Evolutionary conservation across 1,140 invertebrate genomes (phyloP), one percentile per base, ranked within the genome.

Genomic region (Anastrepha obliqua): DNA sequence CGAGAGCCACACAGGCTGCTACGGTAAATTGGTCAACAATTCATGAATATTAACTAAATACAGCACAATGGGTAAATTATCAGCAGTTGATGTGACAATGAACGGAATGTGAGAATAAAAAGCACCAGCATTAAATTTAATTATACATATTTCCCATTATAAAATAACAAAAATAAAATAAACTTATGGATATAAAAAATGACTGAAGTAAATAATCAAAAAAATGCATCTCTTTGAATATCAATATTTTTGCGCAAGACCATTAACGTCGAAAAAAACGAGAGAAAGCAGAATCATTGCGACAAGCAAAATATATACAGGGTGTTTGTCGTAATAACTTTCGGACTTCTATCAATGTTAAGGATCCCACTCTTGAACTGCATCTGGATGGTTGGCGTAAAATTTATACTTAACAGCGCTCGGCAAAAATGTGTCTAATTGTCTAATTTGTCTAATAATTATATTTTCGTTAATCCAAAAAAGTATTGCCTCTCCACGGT

Each of bases 11-110:
- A 81, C 74, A 81, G n/a, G 47, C 74, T 47, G 51, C 20, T 7
- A 29, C 47, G 17, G 13, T 55, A 81, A 81, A 81, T 81, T 81
- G 74, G 74, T 81, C 47, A 81, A 81, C 29, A 81, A 55, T 81
- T 81, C 74, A 81, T 81, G 74, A 81, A 81, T 81, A 81, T 81
- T 81, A 81, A 81, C 44, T 55, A 81, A 81, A 81, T 74, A 15
- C 8, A 51, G 8, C 5, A 78, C 15, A 70, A 44, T 47, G 44
- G 47, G 74, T 51, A 78, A 78, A 55, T 47, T 78, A 78, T 55
- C 74, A 58, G 74, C 47, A 42, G 42, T 47, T 11, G 44, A 44
- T 8, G 70, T 42, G 70, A 51, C 42, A 74, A 74, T 74, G 13
- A 51, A 81, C 74, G 74, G 74, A 55, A 81, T 81, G n/a, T n/a